These are phyloP conservation scores for Chaetogeoica ovagalla DNA, from an alignment of 2,888 invertebrate species.

Conservation along the genomic window DNA sequence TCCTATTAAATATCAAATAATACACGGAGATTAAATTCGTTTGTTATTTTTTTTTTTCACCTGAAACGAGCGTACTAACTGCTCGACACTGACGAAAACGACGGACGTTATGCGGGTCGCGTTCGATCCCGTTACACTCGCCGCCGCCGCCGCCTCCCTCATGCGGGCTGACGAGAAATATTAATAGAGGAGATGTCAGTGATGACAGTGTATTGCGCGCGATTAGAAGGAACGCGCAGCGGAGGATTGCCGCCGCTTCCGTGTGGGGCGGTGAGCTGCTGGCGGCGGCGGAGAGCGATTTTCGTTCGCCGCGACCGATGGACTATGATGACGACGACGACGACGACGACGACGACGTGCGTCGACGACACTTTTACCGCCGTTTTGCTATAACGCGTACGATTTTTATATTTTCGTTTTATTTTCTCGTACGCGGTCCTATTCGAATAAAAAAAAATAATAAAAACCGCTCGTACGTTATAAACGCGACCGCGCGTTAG, in stretches of 20 bases:
- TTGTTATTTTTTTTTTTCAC: slow-evolving; percentile 28
- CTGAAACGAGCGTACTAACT: slow-evolving; percentile 11
- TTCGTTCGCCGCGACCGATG: too few species aligned
- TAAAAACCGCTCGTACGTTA: not conserved
- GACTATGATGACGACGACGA: slow-evolving; percentile 14
- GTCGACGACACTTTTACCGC: slow-evolving; percentile 23
- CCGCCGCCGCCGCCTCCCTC: slow-evolving; percentile 6
- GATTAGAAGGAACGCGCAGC: too few species aligned
- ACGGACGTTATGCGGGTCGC: slow-evolving; percentile 47
- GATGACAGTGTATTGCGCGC: too few species aligned
- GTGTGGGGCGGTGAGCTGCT: too few species aligned
- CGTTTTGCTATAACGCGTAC: slow-evolving; percentile 9
- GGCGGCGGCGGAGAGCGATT: too few species aligned
- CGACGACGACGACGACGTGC: not conserved
- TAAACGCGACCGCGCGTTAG: not conserved
- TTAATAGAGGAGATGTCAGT: slow-evolving; percentile 31
- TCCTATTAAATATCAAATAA: slow-evolving; percentile 18
- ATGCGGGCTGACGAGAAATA: slow-evolving; percentile 49
- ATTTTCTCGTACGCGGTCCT: not conserved
- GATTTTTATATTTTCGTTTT: not conserved
- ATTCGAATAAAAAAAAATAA: slow-evolving; percentile 1
- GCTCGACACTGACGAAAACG: not conserved
- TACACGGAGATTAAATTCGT: slow-evolving; percentile 21
- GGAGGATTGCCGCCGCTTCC: too few species aligned
- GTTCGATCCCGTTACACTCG: slow-evolving; percentile 49